phyloP scores from a whole-genome alignment of 1,140 invertebrate genomes.

The Drosophila santomea region DNA sequence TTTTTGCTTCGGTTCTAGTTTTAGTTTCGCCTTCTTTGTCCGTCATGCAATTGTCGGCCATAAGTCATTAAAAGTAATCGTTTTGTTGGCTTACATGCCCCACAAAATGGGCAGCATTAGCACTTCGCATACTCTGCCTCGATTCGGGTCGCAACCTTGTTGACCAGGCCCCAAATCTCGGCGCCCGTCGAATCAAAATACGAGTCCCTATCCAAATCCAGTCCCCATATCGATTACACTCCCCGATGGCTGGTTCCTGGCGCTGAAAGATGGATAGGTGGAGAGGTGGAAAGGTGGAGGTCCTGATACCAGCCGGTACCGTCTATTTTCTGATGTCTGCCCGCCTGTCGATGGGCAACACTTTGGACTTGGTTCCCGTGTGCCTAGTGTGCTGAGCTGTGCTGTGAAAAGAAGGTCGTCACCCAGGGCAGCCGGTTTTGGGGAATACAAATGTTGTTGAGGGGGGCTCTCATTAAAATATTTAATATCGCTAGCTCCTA shows the following conservation, averaged over 20 bases:
- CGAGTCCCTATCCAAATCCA: conserved; percentile 16
- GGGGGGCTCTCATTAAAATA: conserved; percentile 35
- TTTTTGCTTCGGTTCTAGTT: conserved; percentile 8
- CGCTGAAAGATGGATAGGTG: not conserved
- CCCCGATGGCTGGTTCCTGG: conserved; percentile 8
- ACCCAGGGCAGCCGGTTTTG: conserved; percentile 38
- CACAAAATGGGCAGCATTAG: conserved; percentile 76
- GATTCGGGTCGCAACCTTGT: conserved; percentile 62
- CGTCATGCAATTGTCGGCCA: conserved; percentile 77
- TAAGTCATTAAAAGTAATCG: conserved; percentile 82
- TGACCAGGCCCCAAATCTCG: conserved; percentile 41
- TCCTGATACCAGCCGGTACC: conserved; percentile 49
- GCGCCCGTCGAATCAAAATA: conserved; percentile 23
- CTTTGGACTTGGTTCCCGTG: conserved; percentile 10
- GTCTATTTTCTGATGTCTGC: conserved; percentile 10
- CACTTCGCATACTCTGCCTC: conserved; percentile 53
- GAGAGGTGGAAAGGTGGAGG: not conserved
- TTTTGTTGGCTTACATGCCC: conserved; percentile 78
- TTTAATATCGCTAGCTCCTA: conserved; percentile 7
- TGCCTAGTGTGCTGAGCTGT: conserved; percentile 29
- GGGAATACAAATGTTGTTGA: conserved; percentile 30
- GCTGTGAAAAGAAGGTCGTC: conserved; percentile 52
- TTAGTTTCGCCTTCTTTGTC: conserved; percentile 7
- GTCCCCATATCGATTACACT: conserved; percentile 52
- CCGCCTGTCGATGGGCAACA: conserved; percentile 48